Evolutionary conservation across 2,113 vertebrate genomes (phyloP).

Genomic region (Chloebia gouldiae): DNA sequence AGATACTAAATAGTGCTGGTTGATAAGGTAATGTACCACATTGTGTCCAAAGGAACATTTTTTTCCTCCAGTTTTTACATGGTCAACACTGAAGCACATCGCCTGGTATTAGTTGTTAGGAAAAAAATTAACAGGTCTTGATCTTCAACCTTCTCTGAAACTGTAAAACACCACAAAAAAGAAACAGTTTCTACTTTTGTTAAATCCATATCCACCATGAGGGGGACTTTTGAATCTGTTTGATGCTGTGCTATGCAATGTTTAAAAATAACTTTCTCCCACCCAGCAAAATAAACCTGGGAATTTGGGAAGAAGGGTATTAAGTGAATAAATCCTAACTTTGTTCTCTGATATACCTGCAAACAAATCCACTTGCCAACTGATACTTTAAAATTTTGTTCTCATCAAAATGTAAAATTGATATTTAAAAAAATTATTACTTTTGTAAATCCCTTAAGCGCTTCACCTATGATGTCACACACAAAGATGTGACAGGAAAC

Average conservation of each 20-base stretch:
- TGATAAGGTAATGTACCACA: not conserved
- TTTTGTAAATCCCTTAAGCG: not conserved
- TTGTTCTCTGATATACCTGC: constrained; percentile 12
- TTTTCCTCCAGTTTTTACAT: not conserved
- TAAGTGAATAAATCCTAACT: not conserved
- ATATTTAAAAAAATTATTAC: not conserved
- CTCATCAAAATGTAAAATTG: not conserved
- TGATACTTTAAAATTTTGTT: not conserved
- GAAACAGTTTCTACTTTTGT: not conserved
- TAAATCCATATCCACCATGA: not conserved
- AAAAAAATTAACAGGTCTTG: not conserved
- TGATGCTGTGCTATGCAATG: constrained; percentile 2
- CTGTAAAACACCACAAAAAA: not conserved
- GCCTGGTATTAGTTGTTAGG: not conserved
- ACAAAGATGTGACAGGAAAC: not conserved
- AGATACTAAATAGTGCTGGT: not conserved
- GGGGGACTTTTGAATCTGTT: not conserved
- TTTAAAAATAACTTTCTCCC: not conserved
- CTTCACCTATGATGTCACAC: not conserved
- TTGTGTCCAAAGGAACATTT: not conserved
- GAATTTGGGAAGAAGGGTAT: not conserved
- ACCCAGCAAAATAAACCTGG: not conserved
- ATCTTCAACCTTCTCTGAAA: constrained; percentile 6
- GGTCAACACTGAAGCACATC: not conserved
- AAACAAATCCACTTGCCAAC: not conserved